These are phyloP conservation scores for Drosophila orosa DNA, from an alignment of 1,140 invertebrate species.

Conservation along the genomic window DNA sequence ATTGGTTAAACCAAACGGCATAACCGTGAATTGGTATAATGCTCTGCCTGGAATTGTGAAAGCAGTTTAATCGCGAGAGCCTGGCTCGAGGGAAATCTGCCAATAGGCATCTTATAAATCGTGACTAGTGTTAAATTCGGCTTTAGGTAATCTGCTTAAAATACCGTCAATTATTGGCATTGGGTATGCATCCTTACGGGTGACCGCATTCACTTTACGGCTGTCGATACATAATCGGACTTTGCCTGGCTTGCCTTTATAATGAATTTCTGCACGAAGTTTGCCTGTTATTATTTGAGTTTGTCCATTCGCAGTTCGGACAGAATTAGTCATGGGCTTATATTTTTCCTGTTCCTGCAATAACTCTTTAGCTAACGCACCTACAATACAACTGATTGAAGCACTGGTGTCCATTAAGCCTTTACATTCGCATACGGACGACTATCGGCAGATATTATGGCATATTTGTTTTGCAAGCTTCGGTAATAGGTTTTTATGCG, in stretches of 20 bases:
- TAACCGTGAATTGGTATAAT: background rate
- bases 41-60: background rate
- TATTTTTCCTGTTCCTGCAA: background rate
- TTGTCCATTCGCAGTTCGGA: too few relatives aligned
- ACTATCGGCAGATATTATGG: background rate
- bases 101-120: background rate
- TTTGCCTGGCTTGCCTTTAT: background rate
- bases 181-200: conserved; percentile 1
- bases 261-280: background rate
- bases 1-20: background rate
- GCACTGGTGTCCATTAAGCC: background rate
- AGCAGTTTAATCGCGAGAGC: background rate
- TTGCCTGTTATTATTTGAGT: background rate
- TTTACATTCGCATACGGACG: background rate
- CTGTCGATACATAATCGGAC: background rate
- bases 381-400: background rate
- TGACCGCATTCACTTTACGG: background rate
- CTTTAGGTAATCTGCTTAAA: background rate
- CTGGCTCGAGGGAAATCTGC: background rate
- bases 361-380: background rate
- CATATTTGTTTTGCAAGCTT: too few relatives aligned
- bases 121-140: background rate
- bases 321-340: background rate
- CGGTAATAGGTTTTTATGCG: background rate
- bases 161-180: background rate